Evolutionary conservation across 2,888 invertebrate genomes (phyloP).

Genomic region (Drosophila histrio): DNA sequence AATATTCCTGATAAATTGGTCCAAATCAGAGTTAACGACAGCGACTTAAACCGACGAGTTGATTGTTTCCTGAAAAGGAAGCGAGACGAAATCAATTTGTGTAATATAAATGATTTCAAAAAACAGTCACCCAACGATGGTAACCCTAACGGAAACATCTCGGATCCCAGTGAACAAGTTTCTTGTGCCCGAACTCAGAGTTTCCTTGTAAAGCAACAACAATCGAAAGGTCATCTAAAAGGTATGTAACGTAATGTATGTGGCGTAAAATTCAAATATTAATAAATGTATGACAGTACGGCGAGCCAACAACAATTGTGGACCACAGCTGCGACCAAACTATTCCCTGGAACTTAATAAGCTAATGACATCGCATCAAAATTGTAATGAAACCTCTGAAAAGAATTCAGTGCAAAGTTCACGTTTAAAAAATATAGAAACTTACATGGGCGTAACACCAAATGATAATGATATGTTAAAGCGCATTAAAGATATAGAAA

Average conservation of each 20-base stretch:
- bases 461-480: constrained; percentile 86
- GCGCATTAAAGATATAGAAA: constrained; percentile 90
- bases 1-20: constrained; percentile 83
- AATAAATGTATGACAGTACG: constrained; percentile 85
- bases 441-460: constrained; percentile 43
- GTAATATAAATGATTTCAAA: constrained; percentile 90
- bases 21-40: constrained; percentile 88
- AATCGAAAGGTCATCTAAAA: constrained; percentile 92
- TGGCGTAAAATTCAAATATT: background rate
- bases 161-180: constrained; percentile 37
- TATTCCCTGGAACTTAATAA: constrained; percentile 84
- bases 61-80: constrained; percentile 90
- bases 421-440: constrained; percentile 60
- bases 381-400: constrained; percentile 78
- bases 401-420: constrained; percentile 16
- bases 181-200: constrained; percentile 92
- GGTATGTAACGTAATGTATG: constrained; percentile 84
- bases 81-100: constrained; percentile 89
- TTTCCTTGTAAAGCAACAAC: constrained; percentile 88
- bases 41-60: constrained; percentile 89
- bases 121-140: constrained; percentile 1
- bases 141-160: background rate
- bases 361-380: constrained; percentile 82
- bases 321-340: constrained; percentile 87
- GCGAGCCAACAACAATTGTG: constrained; percentile 89